phyloP scores from a whole-genome alignment of 2,797 vertebrate genomes.

The Cossypha heuglini region DNA sequence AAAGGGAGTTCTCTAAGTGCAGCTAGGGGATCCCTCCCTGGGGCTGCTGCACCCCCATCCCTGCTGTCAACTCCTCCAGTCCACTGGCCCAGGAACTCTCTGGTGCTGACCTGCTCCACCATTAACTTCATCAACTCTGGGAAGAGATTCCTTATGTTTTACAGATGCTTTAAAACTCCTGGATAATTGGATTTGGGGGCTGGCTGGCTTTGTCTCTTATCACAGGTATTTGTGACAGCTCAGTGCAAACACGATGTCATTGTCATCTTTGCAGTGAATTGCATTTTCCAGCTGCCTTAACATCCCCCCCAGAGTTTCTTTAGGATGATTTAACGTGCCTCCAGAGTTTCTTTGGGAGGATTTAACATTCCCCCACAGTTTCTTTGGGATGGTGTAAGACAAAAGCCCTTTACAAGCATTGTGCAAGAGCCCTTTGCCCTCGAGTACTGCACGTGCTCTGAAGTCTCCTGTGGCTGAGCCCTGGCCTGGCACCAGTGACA shows the following conservation, averaged over 20 bases:
- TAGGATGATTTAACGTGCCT: background rate
- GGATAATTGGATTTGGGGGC: background rate
- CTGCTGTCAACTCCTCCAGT: background rate
- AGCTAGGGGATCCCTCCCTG: background rate
- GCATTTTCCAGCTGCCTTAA: constrained; percentile 1
- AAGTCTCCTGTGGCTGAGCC: background rate
- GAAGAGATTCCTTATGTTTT: background rate
- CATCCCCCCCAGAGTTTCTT: background rate
- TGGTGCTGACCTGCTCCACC: background rate
- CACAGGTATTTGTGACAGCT: background rate
- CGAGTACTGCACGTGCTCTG: accelerated
- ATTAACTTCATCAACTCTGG: background rate
- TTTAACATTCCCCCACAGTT: background rate
- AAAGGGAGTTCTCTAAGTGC: background rate
- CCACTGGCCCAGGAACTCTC: background rate
- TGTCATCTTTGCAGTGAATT: background rate
- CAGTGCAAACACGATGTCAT: background rate
- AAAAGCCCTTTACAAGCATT: background rate
- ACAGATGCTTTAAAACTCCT: background rate
- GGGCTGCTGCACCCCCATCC: accelerated
- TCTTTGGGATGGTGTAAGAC: background rate
- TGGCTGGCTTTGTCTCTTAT: constrained; percentile 6
- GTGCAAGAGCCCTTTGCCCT: constrained; percentile 19
- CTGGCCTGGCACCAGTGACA: background rate
- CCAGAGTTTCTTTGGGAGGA: background rate